These are phyloP conservation scores for Synanthedon andrenaeformis DNA, from an alignment of 2,888 invertebrate species.

Conservation along the genomic window DNA sequence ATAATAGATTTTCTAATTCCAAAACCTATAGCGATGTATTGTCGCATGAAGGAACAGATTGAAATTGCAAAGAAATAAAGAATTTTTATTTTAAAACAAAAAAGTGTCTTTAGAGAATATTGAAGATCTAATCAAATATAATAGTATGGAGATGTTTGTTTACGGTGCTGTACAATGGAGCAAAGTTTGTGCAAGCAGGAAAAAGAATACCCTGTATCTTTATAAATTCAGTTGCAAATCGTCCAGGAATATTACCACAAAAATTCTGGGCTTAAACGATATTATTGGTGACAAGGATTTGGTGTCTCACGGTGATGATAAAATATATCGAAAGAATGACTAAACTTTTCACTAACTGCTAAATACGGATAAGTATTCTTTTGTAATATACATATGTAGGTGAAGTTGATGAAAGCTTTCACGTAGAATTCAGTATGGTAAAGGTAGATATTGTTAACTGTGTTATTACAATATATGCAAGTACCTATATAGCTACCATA, in stretches of 20 bases:
- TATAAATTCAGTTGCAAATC: slow-evolving; percentile 9
- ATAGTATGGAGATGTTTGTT: slow-evolving; percentile 2
- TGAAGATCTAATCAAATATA: slow-evolving; percentile 1
- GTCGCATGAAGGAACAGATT: slow-evolving; percentile 6
- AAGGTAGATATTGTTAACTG: too few relatives aligned
- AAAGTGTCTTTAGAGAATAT: slow-evolving; percentile 4
- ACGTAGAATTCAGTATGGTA: too few relatives aligned
- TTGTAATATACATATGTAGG: too few relatives aligned
- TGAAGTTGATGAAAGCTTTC: too few relatives aligned
- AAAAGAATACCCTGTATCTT: slow-evolving; percentile 6
- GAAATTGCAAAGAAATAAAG: slow-evolving; percentile 6
- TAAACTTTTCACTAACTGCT: slow-evolving; percentile 10
- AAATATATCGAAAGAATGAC: slow-evolving; percentile 7
- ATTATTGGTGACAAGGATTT: slow-evolving; percentile 1
- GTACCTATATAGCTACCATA: too few relatives aligned
- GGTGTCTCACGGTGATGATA: slow-evolving; percentile 9
- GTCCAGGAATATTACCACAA: slow-evolving; percentile 7
- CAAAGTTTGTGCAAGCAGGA: slow-evolving; percentile 2
- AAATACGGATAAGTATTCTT: slow-evolving; percentile 8
- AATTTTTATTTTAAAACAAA: slow-evolving; percentile 8
- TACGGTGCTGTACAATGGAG: slow-evolving; percentile 5
- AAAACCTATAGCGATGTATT: slow-evolving; percentile 9
- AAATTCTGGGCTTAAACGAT: not conserved
- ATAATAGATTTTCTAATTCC: slow-evolving; percentile 9
- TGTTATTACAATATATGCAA: too few relatives aligned